Evolutionary conservation across 2,113 vertebrate genomes (phyloP), one percentile per base, ranked within the genome.

Genomic region (Leucopsar rothschildi): DNA sequence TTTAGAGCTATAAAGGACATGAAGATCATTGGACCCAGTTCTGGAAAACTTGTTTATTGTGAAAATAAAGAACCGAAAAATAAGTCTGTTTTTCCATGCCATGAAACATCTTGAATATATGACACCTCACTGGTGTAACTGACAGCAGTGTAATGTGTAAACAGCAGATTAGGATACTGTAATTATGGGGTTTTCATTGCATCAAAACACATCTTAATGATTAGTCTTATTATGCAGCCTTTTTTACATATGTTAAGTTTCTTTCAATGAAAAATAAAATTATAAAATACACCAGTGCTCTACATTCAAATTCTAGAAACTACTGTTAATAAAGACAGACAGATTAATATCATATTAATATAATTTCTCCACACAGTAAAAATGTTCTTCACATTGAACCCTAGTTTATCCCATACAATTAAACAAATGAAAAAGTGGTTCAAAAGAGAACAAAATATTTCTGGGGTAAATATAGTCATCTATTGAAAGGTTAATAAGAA

Each of bases 401-500:
- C 11, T 44, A 19, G 12, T 56, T 91, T 39, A 81, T 52, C 33
- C 24, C 31, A n/a, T 25, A 22, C 10, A 80, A 4, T 45, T 56
- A 55, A 65, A 60, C 4, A 80, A 75, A 64, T 6, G 21, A 52
- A 82, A 85, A 72, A 39, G 3, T 8, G 3, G 3, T 59, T 86
- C 29, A 70, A 42, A 4, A 16, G 5, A 18, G 15, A 90, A 53
- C 0, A 5, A 65, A 31, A 4, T 44, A 52, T 44, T 94, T 88
- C 55, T 55, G 37, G 31, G 22, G 19, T 57, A 82, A 50, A 78
- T 80, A 68, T 6, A 63, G 7, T 20, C 2, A 55, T 56, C 24
- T 78, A 12, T 39, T 40, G 42, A 59, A 90, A 90, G 15, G 20
- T 50, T 70, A 78, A 83, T 55, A 52, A 52, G 91, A 95, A 91